Evolutionary conservation across 2,113 vertebrate species (phyloP).

Genomic region (Chrysochloris asiatica): DNA sequence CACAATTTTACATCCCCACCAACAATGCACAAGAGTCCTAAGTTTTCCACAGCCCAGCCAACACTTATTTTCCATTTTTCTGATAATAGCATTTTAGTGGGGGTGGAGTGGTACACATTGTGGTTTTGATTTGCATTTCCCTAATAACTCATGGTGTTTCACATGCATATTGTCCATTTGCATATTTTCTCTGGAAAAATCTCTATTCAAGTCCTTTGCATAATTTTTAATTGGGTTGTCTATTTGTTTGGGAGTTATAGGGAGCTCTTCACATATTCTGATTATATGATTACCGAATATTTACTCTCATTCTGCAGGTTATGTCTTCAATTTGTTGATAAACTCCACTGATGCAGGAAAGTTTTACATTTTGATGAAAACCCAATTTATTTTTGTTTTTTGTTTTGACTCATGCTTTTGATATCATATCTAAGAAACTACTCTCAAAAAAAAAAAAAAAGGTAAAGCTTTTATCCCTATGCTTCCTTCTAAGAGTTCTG

Average conservation of each 20-base stretch:
- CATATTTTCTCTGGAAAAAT: background rate
- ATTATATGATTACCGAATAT: background rate
- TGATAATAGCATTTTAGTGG: background rate
- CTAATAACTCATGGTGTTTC: background rate
- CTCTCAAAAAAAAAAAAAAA: too few relatives aligned
- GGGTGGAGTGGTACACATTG: background rate
- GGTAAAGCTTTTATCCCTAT: too few relatives aligned
- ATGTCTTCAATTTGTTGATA: background rate
- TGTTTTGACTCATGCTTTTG: too few relatives aligned
- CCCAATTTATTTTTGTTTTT: background rate
- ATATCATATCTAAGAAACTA: too few relatives aligned
- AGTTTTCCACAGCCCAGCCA: background rate
- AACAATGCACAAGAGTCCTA: background rate
- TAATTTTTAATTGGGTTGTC: background rate
- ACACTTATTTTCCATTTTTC: background rate
- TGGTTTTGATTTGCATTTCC: background rate
- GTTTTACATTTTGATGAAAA: background rate
- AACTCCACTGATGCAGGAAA: background rate
- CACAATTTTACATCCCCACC: background rate
- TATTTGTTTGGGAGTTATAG: background rate
- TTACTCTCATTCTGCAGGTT: background rate
- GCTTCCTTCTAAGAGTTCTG: too few relatives aligned
- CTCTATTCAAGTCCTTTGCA: background rate
- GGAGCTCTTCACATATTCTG: background rate
- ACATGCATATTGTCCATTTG: background rate